A percentile compares a stretch with the other conserved stretches of the same genome.
These are phyloP conservation scores for Dasyornis broadbenti DNA, from an alignment of 2,113 vertebrate genomes.

Conservation along the genomic window DNA sequence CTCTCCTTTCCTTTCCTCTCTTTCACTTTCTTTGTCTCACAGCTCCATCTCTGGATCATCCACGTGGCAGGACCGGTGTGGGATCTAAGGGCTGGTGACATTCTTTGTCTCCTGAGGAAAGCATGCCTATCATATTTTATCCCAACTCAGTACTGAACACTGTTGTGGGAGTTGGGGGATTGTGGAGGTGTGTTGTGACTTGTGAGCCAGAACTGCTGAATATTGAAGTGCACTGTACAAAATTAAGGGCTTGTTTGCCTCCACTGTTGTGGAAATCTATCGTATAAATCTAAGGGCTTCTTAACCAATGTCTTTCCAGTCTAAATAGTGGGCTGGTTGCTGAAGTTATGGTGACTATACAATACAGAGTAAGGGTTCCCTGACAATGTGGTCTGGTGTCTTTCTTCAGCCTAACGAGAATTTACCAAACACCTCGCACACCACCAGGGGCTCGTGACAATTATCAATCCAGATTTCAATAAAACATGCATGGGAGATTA, in stretches of 20 bases:
- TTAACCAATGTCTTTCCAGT: neutral
- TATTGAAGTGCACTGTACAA: neutral
- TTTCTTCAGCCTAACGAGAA: neutral
- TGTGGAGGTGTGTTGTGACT: neutral
- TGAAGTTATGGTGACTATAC: neutral
- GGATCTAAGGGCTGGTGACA: neutral
- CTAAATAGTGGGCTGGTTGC: neutral
- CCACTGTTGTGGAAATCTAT: neutral
- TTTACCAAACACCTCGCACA: neutral
- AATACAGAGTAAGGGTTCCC: neutral
- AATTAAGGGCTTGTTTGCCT: neutral
- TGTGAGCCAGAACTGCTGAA: neutral
- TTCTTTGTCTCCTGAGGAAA: neutral
- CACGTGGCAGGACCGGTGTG: rapidly evolving
- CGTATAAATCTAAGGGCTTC: neutral
- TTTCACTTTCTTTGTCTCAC: neutral
- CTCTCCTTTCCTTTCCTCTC: neutral
- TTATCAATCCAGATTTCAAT: neutral
- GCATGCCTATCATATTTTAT: neutral
- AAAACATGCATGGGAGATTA: neutral
- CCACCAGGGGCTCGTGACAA: rapidly evolving
- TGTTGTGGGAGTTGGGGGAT: neutral
- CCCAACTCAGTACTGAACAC: neutral
- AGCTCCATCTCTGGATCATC: rapidly evolving
- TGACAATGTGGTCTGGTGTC: neutral